phyloP scores from a whole-genome alignment of 1,140 invertebrate species.

The Ostrea edulis region DNA sequence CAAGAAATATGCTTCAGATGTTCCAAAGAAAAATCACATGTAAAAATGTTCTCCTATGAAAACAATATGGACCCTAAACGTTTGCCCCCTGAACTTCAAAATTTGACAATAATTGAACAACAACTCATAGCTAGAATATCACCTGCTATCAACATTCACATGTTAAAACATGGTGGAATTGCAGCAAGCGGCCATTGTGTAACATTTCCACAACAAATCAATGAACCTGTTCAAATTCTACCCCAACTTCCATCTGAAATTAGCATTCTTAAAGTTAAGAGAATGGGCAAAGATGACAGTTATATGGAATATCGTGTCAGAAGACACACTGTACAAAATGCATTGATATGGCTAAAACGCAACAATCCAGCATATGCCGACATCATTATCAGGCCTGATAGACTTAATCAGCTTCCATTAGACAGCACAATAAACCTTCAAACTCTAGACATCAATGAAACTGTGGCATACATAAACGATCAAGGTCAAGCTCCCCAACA shows the following conservation, averaged over 20 bases:
- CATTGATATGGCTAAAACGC: no score
- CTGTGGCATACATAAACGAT: conserved; percentile 43
- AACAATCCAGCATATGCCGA: no score
- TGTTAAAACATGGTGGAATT: conserved; percentile 51
- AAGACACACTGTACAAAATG: no score
- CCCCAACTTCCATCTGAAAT: conserved; percentile 48
- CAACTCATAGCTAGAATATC: conserved; percentile 52
- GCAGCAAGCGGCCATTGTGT: conserved; percentile 48
- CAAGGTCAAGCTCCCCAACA: conserved; percentile 50
- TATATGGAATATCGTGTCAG: no score
- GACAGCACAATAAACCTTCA: no score
- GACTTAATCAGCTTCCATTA: no score
- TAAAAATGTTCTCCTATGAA: no score
- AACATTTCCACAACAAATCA: conserved; percentile 50
- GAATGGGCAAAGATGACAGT: no score
- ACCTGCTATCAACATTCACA: conserved; percentile 49
- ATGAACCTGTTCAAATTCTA: conserved; percentile 49
- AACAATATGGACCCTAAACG: conserved; percentile 50
- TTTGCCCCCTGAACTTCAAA: conserved; percentile 19
- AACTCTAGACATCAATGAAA: no score
- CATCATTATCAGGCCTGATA: no score
- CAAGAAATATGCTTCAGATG: conserved; percentile 11
- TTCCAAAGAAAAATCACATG: background rate
- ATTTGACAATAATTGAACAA: conserved; percentile 44
- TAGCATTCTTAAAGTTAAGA: conserved; percentile 40